Evolutionary conservation across 2,113 vertebrate species (phyloP), one percentile per base, ranked within the genome.

Genomic region (Hiodon alosoides): DNA sequence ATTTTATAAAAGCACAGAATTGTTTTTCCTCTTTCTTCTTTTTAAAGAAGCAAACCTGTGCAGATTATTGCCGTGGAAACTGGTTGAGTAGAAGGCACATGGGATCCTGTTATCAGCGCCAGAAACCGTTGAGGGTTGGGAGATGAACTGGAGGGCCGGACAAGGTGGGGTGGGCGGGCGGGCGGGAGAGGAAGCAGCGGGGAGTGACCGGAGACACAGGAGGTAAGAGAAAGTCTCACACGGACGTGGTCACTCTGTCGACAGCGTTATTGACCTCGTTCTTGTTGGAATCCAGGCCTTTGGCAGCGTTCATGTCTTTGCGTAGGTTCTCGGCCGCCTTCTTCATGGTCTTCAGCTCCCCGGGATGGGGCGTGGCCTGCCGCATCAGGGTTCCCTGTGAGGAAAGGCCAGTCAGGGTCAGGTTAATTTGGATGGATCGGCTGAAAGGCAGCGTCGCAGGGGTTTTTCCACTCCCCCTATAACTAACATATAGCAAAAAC

Each of bases 231-330:
- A 88, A 88, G 80, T 52, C 87, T 94, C 96, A 98, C 90, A 98
- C 97, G 14, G 96, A 97, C 76, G 97, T 98, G 89, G 95, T 98
- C 90, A 98, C 92, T 88, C 90, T 94, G 90, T 96, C 94, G 86
- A 92, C 82, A 91, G 94, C 87, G 47, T 96, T 98, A 93, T 96
- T 98, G 94, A 99, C 94, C 94, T 99, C 93, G 2, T 99, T 99
- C 93, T 98, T 99, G 93, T 98, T 99, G 89, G 97, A 95, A 90
- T 99, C 97, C 94, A 99, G 91, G 92, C 90, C 94, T 92, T 96
- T 98, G 91, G 96, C 96, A 77, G 95, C 94, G 31, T 94, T 97
- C 93, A 97, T 86, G 87, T 98, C 95, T 4, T 97, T 98, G 83
- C 96, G 94, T 79, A 99, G 88, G 87, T 93, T 98, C 89, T 99